Evolutionary conservation across 2,797 vertebrate species (phyloP).

Genomic region (Carapus acus): DNA sequence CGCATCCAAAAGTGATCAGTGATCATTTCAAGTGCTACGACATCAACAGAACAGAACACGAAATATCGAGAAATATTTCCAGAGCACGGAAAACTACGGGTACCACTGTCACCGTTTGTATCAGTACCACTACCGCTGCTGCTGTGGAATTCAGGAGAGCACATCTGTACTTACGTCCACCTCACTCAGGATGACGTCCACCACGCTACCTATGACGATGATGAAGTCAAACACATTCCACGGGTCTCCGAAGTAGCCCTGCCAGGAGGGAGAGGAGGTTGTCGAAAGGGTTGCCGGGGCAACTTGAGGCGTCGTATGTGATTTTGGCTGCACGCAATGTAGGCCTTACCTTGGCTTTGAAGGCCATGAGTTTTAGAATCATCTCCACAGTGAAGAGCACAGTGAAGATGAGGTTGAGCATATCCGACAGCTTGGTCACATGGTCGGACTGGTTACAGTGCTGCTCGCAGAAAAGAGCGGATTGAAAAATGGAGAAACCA

Average conservation of each 20-base stretch:
- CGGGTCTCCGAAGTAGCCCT: constrained; percentile 98
- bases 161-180: constrained; percentile 83
- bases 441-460: constrained; percentile 93
- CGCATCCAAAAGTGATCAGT: constrained; percentile 10
- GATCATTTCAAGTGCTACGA: constrained; percentile 25
- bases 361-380: constrained; percentile 95
- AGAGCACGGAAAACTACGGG: no score
- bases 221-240: constrained; percentile 99
- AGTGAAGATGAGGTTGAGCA: constrained; percentile 92
- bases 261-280: constrained; percentile 13
- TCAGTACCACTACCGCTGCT: no score
- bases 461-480: constrained; percentile 57
- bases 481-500: no score
- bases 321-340: neutral
- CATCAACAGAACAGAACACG: constrained; percentile 8
- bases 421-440: constrained; percentile 89
- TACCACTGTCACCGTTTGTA: no score
- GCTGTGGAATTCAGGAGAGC: no score
- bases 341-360: constrained; percentile 85
- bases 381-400: constrained; percentile 95
- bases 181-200: constrained; percentile 96
- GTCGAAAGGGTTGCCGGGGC: no score
- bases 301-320: no score
- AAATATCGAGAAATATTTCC: no score
- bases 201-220: constrained; percentile 93